A percentile compares a stretch with the other conserved stretches of the same genome.
These are phyloP conservation scores for Sphinx pinastri DNA, from an alignment of 2,888 invertebrate species.

Conservation along the genomic window DNA sequence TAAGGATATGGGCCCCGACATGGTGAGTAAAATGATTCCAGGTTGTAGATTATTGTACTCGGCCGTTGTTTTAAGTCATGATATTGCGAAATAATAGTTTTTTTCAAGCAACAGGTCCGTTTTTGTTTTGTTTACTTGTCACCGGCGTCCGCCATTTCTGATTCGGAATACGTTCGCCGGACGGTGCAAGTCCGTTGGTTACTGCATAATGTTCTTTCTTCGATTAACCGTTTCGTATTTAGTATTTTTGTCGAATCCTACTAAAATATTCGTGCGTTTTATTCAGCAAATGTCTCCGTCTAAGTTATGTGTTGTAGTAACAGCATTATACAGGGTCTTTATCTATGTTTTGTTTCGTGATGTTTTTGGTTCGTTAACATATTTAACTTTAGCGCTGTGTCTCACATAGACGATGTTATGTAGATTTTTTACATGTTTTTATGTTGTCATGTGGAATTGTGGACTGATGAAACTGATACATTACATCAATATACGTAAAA, in stretches of 20 bases:
- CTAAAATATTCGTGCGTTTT: not conserved
- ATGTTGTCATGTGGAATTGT: not conserved
- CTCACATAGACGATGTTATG: not conserved
- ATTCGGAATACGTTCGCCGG: slow-evolving; percentile 78
- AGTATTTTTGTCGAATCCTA: not conserved
- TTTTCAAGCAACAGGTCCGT: slow-evolving; percentile 84
- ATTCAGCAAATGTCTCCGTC: not conserved
- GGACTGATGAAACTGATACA: not conserved
- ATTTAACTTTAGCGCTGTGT: not conserved
- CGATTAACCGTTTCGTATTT: not conserved
- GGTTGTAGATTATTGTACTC: slow-evolving; percentile 48
- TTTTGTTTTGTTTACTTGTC: slow-evolving; percentile 85
- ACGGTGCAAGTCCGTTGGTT: slow-evolving; percentile 40
- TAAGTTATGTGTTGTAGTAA: not conserved
- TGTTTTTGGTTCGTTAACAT: slow-evolving; percentile 17
- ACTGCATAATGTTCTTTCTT: slow-evolving; percentile 6
- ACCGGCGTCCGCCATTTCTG: slow-evolving; percentile 85
- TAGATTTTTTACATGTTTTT: not conserved
- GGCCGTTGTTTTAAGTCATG: slow-evolving; percentile 73
- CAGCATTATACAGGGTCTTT: slow-evolving; percentile 10
- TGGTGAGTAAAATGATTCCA: slow-evolving; percentile 83
- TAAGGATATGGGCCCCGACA: slow-evolving; percentile 92
- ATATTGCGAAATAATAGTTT: slow-evolving; percentile 58
- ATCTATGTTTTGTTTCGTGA: slow-evolving; percentile 14
- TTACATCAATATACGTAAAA: too few species aligned